phyloP scores from a whole-genome alignment of 2,797 vertebrate species.

The Anisognathus igniventris region DNA sequence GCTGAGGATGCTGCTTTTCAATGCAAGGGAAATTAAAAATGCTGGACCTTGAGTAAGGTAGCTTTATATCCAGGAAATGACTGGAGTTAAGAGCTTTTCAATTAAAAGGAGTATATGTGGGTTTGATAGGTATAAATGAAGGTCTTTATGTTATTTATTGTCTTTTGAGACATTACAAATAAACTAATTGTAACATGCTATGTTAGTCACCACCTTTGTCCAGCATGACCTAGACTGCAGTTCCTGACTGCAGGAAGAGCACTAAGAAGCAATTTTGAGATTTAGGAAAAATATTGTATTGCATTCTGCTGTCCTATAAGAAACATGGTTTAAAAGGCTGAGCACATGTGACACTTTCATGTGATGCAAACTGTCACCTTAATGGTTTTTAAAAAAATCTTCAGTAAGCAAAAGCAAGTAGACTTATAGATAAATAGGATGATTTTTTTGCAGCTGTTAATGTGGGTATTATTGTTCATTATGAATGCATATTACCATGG shows the following conservation, averaged over 20 bases:
- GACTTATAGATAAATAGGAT: background rate
- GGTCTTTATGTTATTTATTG: constrained; percentile 9
- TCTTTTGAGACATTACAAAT: constrained; percentile 10
- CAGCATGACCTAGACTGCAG: background rate
- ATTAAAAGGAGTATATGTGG: constrained; percentile 12
- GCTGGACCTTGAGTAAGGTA: background rate
- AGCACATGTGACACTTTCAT: background rate
- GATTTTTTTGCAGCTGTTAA: background rate
- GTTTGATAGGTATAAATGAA: constrained; percentile 36
- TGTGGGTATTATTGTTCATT: background rate
- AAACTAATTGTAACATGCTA: background rate
- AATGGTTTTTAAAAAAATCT: background rate
- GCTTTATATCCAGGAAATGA: constrained; percentile 35
- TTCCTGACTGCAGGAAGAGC: background rate
- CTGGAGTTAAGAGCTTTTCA: constrained; percentile 54
- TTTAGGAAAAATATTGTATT: background rate
- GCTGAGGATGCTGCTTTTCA: constrained; percentile 21
- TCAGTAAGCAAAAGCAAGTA: background rate
- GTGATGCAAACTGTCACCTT: background rate
- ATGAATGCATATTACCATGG: background rate
- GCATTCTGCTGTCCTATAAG: background rate
- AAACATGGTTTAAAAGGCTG: background rate
- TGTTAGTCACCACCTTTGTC: background rate
- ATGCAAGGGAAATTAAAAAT: constrained; percentile 35
- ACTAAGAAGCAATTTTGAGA: background rate